Evolutionary conservation across 1,140 invertebrate genomes (phyloP).

Genomic region (Eumeta japonica): DNA sequence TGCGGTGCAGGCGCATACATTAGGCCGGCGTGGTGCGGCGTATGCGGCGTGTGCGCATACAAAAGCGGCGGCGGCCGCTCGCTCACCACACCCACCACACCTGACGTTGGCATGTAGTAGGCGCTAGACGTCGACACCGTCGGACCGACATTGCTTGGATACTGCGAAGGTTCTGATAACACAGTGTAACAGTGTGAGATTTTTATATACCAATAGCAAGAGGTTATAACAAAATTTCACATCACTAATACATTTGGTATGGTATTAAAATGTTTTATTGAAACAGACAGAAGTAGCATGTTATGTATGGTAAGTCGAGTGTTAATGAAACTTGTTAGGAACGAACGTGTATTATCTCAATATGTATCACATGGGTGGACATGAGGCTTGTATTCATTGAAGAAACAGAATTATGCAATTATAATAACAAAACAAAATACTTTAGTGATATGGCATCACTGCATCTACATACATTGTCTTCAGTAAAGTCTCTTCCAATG

Average conservation of each 20-base stretch:
- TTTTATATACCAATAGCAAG: background rate
- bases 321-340: too few species aligned
- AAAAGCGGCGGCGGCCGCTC: slow-evolving; percentile 39
- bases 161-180: slow-evolving; percentile 39
- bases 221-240: background rate
- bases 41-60: slow-evolving; percentile 37
- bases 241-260: slow-evolving; percentile 1
- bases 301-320: too few species aligned
- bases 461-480: too few species aligned
- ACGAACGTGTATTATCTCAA: too few species aligned
- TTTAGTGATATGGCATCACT: too few species aligned
- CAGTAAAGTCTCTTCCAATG: too few species aligned
- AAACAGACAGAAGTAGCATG: too few species aligned
- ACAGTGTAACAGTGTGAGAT: background rate
- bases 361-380: too few species aligned
- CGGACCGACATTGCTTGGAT: slow-evolving; percentile 33
- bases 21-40: slow-evolving; percentile 33
- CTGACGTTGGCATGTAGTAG: slow-evolving; percentile 42
- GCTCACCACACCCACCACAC: slow-evolving; percentile 33
- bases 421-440: too few species aligned
- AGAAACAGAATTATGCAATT: too few species aligned
- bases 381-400: too few species aligned
- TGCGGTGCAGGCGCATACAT: slow-evolving; percentile 45
- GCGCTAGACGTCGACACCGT: slow-evolving; percentile 29
- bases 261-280: slow-evolving; percentile 1